Base-by-base conservation (phyloP, 1,140 invertebrate species). In the Pogonomyrmex californicus region DNA sequence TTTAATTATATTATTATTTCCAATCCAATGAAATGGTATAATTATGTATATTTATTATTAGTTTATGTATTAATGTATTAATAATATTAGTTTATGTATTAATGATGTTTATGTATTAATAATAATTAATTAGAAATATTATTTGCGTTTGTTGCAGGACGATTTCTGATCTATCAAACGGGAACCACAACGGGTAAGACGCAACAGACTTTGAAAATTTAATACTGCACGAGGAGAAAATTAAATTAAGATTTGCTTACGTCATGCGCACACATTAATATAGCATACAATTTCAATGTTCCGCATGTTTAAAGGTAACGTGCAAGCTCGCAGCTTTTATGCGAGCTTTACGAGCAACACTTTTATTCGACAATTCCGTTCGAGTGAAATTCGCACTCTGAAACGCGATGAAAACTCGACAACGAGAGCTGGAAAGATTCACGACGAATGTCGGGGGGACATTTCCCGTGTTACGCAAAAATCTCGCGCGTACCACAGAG, bases 141-240 rank as follows among this genome's bases (percentile, higher is more conserved):
- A 7, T 58, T 56, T 73, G 51, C 79, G 83, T 92, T 77, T 91
- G 88, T 93, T 93, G 47, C 92, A 93, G 93, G 51, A 93, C 92
- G 51, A 92, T 93, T 66, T 79, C 90, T 62, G 93, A 93, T 85
- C 82, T 90, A 38, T 91, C 91, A 78, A 90, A 85, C 68, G 58
- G 70, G 33, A 92, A 89, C 51, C 86, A 86, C 38, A 90, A 86
- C 60, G 90, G 91, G 93, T 93, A 73, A 93, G 91, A 49, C 38
- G 14, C 17, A 47, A 51, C 2, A 41, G 9, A 77, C n/a, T 65
- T 60, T 12, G 23, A 10, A 60, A 47, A 12, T 3, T 17, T 0
- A 56, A 56, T n/a, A 47, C 41, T 66, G 33, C 63, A 65, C 10
- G 17, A 49, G 4, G 49, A 49, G 49, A 0, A 7, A 78, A 5